Evolutionary conservation across 2,888 invertebrate genomes (phyloP).

Genomic region (Netelia fuscicornis): DNA sequence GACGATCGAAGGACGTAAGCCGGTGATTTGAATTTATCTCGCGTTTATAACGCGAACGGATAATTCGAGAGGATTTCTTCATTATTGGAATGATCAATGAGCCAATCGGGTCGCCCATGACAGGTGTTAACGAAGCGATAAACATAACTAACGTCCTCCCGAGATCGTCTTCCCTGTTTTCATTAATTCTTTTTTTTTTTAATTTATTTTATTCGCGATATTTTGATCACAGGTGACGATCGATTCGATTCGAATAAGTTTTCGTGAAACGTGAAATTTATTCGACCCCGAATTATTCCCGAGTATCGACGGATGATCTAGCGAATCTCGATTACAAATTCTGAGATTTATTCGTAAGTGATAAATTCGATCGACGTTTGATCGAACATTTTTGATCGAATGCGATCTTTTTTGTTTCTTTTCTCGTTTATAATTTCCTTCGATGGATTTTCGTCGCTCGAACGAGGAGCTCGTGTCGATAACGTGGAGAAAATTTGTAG

Average conservation of each 20-base stretch:
- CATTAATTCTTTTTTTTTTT: neutral
- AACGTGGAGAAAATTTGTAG: too few species aligned
- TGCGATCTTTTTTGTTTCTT: too few species aligned
- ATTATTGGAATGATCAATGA: neutral
- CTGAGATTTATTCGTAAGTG: too few species aligned
- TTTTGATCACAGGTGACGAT: neutral
- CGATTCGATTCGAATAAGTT: neutral
- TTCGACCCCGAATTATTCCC: neutral
- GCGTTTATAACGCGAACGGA: neutral
- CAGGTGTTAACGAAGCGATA: neutral
- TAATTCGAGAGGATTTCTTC: neutral
- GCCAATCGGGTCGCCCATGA: neutral
- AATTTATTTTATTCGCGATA: neutral
- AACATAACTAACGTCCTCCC: neutral
- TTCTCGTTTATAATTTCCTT: too few species aligned
- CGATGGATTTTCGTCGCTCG: too few species aligned
- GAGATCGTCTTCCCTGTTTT: neutral
- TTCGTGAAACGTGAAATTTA: neutral
- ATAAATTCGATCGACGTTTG: too few species aligned
- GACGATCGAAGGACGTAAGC: slow-evolving; percentile 61
- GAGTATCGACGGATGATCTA: too few species aligned
- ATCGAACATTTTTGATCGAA: too few species aligned
- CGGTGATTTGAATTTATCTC: slow-evolving; percentile 28
- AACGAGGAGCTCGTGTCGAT: too few species aligned
- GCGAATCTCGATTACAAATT: too few species aligned